phyloP scores from a whole-genome alignment of 2,797 vertebrate genomes.

The Scolopax rusticola region DNA sequence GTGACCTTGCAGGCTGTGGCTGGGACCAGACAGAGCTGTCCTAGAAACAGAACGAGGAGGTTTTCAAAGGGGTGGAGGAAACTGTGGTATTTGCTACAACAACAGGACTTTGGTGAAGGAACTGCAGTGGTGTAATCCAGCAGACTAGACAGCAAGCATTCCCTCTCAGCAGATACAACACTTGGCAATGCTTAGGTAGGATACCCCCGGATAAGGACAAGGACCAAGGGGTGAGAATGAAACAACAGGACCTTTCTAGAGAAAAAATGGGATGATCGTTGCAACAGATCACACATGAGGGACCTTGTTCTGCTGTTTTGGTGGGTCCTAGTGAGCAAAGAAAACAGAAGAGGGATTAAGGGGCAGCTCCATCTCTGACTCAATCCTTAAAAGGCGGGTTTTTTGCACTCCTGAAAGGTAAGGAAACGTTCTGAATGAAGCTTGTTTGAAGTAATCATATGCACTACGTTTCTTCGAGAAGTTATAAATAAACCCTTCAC shows the following conservation, averaged over 20 bases:
- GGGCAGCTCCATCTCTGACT: background rate
- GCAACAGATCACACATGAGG: background rate
- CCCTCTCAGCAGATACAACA: background rate
- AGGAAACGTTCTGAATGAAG: background rate
- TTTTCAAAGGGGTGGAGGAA: background rate
- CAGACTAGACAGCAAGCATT: background rate
- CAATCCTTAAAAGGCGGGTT: background rate
- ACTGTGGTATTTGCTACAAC: background rate
- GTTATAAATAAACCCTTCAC: constrained; percentile 57
- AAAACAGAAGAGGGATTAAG: background rate
- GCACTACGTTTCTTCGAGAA: background rate
- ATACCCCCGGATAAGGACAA: background rate
- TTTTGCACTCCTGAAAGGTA: background rate
- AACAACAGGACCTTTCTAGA: background rate
- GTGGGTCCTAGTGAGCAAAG: background rate
- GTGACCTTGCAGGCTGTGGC: constrained; percentile 34
- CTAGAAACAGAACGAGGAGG: background rate
- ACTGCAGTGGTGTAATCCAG: background rate
- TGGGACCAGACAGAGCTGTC: constrained; percentile 39
- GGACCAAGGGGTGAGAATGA: background rate
- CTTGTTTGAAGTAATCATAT: background rate
- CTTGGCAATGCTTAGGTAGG: background rate
- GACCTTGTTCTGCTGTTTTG: background rate
- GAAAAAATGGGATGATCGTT: background rate
- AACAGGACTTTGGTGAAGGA: background rate